phyloP scores from a whole-genome alignment of 2,888 invertebrate genomes.

The Melinopterus prodromus region DNA sequence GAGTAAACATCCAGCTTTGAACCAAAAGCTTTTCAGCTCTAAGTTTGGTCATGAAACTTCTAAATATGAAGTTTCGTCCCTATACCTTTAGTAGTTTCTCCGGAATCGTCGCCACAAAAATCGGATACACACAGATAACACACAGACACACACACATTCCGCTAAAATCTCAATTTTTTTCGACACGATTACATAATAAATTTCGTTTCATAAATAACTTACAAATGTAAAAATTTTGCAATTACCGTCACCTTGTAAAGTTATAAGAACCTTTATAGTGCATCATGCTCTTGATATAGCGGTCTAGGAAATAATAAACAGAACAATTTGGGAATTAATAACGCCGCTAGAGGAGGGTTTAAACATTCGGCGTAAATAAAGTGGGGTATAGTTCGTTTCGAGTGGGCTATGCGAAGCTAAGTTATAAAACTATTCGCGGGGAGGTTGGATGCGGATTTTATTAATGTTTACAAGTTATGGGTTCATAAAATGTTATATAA shows the following conservation, averaged over 20 bases:
- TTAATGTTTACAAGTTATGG: conserved; percentile 26
- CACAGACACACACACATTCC: too few relatives aligned
- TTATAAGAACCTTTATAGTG: background rate
- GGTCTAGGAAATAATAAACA: background rate
- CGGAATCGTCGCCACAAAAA: too few relatives aligned
- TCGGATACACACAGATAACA: too few relatives aligned
- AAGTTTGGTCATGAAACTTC: too few relatives aligned
- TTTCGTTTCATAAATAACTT: too few relatives aligned
- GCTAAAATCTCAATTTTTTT: too few relatives aligned
- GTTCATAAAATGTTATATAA: conserved; percentile 20
- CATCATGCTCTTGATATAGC: background rate
- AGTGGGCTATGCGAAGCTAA: background rate
- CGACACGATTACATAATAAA: too few relatives aligned
- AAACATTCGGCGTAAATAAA: background rate
- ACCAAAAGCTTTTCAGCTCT: too few relatives aligned
- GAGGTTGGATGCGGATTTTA: conserved; percentile 21
- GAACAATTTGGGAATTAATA: background rate
- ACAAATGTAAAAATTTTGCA: background rate
- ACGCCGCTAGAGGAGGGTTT: background rate
- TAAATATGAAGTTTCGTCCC: too few relatives aligned
- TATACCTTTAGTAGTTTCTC: too few relatives aligned
- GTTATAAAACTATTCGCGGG: conserved; percentile 8
- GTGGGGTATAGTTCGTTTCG: background rate
- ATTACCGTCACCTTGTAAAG: background rate
- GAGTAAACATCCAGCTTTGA: too few relatives aligned